Evolutionary conservation across 2,888 invertebrate species (phyloP).

Genomic region (Seira ritae): DNA sequence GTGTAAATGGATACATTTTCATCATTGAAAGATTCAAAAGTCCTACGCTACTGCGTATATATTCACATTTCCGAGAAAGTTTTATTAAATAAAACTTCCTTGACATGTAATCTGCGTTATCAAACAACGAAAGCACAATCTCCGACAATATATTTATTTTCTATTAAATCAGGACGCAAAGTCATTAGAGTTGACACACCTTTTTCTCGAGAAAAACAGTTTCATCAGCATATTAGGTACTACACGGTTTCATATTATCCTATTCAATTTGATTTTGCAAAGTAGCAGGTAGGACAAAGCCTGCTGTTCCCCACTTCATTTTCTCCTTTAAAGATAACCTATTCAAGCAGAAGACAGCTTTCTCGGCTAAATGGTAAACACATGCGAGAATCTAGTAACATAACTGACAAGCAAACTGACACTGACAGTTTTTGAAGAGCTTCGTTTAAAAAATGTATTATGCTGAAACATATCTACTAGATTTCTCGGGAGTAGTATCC

Average conservation of each 20-base stretch:
- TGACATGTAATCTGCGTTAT: no score
- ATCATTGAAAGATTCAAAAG: not conserved
- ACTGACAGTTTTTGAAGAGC: slow-evolving; percentile 2
- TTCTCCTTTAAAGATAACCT: not conserved
- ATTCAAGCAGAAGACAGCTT: slow-evolving; percentile 4
- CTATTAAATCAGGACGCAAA: not conserved
- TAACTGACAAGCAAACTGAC: not conserved
- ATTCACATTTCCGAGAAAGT: not conserved
- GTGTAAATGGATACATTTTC: not conserved
- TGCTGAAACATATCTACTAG: not conserved
- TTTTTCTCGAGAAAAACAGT: not conserved
- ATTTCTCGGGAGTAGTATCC: not conserved
- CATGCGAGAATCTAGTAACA: not conserved
- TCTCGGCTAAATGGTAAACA: not conserved
- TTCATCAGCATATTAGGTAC: not conserved
- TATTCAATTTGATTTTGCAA: not conserved
- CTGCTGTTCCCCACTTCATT: not conserved
- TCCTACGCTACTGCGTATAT: not conserved
- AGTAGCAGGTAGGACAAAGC: not conserved
- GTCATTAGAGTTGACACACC: not conserved
- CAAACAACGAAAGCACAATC: no score
- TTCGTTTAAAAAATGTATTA: not conserved
- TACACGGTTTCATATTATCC: not conserved
- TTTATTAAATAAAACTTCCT: not conserved
- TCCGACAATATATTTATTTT: no score